A percentile compares a stretch with the other conserved stretches of the same genome.
phyloP scores from a whole-genome alignment of 2,888 invertebrate genomes.

The Ferdinandea cuprea region DNA sequence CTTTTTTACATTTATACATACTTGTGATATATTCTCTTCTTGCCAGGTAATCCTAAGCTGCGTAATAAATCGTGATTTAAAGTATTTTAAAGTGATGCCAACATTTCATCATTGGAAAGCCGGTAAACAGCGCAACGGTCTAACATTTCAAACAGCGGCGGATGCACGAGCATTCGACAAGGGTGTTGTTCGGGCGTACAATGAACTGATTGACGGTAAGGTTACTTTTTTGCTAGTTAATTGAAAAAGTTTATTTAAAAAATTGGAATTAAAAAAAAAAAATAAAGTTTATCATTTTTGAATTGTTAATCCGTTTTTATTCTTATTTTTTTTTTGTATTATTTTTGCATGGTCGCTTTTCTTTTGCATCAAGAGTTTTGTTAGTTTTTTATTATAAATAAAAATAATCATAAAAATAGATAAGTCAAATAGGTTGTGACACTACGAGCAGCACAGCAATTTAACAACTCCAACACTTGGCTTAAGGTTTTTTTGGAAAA shows the following conservation, averaged over 20 bases:
- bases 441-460: too few species aligned
- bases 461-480: too few species aligned
- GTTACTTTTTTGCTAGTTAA: background rate
- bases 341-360: slow-evolving; percentile 62
- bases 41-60: slow-evolving; percentile 95
- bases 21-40: slow-evolving; percentile 42
- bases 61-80: slow-evolving; percentile 97
- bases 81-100: slow-evolving; percentile 98
- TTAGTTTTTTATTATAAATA: slow-evolving; percentile 29
- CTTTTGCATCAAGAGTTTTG: slow-evolving; percentile 56
- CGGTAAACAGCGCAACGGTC: slow-evolving; percentile 96
- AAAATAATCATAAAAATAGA: background rate
- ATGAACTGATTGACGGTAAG: slow-evolving; percentile 95
- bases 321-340: slow-evolving; percentile 15
- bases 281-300: slow-evolving; percentile 9
- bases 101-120: slow-evolving; percentile 99
- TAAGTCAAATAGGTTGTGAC: too few species aligned
- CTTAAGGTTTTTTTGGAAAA: too few species aligned
- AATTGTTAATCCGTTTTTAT: slow-evolving; percentile 15
- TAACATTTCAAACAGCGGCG: slow-evolving; percentile 97
- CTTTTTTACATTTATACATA: background rate
- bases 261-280: slow-evolving; percentile 50
- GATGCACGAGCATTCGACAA: slow-evolving; percentile 97
- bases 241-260: slow-evolving; percentile 21
- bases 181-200: slow-evolving; percentile 94